These are phyloP conservation scores for Poecilia picta DNA, from an alignment of 2,797 vertebrate species.

Conservation along the genomic window DNA sequence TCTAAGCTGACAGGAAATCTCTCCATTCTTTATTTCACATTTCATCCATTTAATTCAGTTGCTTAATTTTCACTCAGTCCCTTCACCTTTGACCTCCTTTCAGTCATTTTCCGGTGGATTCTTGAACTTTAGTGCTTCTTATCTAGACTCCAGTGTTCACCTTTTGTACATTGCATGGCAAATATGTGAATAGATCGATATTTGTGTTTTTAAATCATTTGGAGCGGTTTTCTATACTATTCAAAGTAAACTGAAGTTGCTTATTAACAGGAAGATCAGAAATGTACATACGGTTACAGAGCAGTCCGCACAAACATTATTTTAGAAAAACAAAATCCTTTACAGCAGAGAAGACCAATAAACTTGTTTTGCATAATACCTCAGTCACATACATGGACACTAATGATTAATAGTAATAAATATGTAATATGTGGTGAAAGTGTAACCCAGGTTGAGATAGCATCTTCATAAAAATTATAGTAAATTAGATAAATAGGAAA, in stretches of 20 bases:
- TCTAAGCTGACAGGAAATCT: not conserved
- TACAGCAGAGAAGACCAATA: not conserved
- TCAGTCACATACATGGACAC: not conserved
- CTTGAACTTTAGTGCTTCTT: not conserved
- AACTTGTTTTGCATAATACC: not conserved
- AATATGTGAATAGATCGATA: not conserved
- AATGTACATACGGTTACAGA: not conserved
- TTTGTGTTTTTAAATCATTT: not conserved
- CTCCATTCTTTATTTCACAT: not conserved
- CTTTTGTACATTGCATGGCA: not conserved
- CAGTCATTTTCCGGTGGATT: not conserved
- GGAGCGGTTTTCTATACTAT: not conserved
- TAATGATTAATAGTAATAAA: not conserved
- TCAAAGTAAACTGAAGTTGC: not conserved
- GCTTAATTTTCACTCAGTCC: not conserved
- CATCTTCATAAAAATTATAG: no score
- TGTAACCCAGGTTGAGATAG: no score
- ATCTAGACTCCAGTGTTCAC: not conserved
- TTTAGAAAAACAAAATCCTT: not conserved
- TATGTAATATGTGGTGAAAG: not conserved
- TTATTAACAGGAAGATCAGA: not conserved
- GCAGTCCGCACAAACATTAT: not conserved
- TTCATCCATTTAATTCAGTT: not conserved
- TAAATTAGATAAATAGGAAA: no score
- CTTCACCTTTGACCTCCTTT: not conserved